Evolutionary conservation across 2,888 invertebrate species (phyloP), one percentile per base, ranked within the genome.

Genomic region (Pogonocherus hispidulus): DNA sequence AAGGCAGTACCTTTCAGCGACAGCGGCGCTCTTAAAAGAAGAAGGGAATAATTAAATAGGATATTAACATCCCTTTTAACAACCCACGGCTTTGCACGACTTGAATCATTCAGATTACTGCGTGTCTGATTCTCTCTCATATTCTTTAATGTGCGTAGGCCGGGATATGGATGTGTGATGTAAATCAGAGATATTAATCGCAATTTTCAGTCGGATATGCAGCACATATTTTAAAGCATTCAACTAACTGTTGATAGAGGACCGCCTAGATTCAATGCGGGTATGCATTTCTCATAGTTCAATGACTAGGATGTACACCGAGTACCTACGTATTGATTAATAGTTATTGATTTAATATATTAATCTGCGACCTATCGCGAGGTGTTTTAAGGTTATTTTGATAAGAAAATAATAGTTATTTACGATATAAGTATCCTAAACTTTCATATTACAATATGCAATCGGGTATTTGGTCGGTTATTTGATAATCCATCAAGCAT

Each of bases 11-110:
- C 70, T 69, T 56, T 64, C 56, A 69, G 74, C 72, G 66, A 70
- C 60, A 67, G 67, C 76, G 76, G 76, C 60, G 63, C 57, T 59
- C 55, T 67, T 71, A 70, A 73, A 75, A 73, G 72, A 75, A 73
- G 72, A 66, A 66, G 59, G 54, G 72, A 76, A 76, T 76, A 71
- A 76, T 73, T 72, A 76, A 73, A 66, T 66, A 51, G 67, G 57
- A 66, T 67, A 76, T 76, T 76, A 70, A 46, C 74, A 73, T 70
- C 76, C 76, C 74, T 74, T 63, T 41, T 60, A n/a, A 67, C 71
- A 54, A 41, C 70, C 73, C 71, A 73, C 73, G 69, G 63, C 57
- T 55, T 69, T 57, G 54, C 52, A 69, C 37, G 57, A 70, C 67
- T 65, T 67, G 63, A 69, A 52, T 69, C 69, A 72, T 49, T 51